A percentile compares a stretch with the other conserved stretches of the same genome.
Evolutionary conservation across 2,113 vertebrate genomes (phyloP).

Genomic region (Ophiodon elongatus): DNA sequence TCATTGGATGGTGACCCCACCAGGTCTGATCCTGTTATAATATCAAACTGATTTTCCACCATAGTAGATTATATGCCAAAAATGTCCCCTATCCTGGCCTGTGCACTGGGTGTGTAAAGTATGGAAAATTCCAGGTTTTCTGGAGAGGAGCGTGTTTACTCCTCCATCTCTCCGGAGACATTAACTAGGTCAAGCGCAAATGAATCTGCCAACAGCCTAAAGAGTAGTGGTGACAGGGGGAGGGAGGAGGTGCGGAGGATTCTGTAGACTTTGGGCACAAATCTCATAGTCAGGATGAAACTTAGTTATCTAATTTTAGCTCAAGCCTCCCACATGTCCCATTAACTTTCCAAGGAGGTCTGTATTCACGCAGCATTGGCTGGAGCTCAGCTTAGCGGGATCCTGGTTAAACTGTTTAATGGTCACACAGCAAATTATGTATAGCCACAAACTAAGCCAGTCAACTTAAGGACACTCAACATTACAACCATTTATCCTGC

Average conservation of each 20-base stretch:
- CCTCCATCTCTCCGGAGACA: slow-evolving; percentile 64
- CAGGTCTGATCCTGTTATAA: background rate
- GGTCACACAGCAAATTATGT: slow-evolving; percentile 63
- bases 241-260: slow-evolving; percentile 10
- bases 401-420: slow-evolving; percentile 68
- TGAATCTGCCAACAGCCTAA: slow-evolving; percentile 74
- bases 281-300: slow-evolving; percentile 61
- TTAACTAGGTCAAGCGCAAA: slow-evolving; percentile 81
- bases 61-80: slow-evolving; percentile 3
- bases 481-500: slow-evolving; percentile 46
- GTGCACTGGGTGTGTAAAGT: slow-evolving; percentile 42
- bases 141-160: slow-evolving; percentile 72
- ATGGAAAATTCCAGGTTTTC: slow-evolving; percentile 79
- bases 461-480: slow-evolving; percentile 45
- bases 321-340: slow-evolving; percentile 46
- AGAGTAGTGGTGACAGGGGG: slow-evolving; percentile 56
- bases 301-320: slow-evolving; percentile 67
- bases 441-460: slow-evolving; percentile 56
- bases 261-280: slow-evolving; percentile 63
- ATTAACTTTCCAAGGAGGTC: slow-evolving; percentile 60
- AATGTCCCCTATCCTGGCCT: slow-evolving; percentile 14
- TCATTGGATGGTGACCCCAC: background rate
- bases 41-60: slow-evolving; percentile 7
- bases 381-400: slow-evolving; percentile 43
- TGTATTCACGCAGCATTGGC: slow-evolving; percentile 37